Conservation (phyloP, 2,888 invertebrate genomes). For the Callyntrura guangdongensis region DNA sequence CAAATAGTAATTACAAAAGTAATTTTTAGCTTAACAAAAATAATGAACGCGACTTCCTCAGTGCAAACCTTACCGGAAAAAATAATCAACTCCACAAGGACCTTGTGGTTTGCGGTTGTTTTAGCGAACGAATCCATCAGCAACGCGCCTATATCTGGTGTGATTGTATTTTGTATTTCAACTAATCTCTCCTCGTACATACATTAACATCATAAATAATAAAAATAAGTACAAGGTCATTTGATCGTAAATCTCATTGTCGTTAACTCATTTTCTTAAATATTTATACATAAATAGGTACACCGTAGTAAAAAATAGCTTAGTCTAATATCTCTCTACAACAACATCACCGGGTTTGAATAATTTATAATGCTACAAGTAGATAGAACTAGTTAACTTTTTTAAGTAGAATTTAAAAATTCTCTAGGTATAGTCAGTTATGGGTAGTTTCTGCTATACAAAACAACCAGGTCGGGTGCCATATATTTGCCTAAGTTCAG, state of each 20-base stretch:
- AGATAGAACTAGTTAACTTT: conserved; percentile 6
- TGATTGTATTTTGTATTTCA: too few species aligned
- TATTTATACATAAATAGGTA: conserved; percentile 20
- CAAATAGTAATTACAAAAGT: not conserved
- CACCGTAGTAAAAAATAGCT: conserved; percentile 23
- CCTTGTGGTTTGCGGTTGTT: not conserved
- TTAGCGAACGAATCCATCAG: too few species aligned
- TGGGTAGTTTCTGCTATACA: conserved; percentile 48
- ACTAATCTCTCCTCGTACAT: too few species aligned
- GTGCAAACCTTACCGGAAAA: not conserved
- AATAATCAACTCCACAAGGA: not conserved
- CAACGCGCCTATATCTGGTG: too few species aligned
- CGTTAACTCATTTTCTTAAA: not conserved
- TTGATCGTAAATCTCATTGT: not conserved
- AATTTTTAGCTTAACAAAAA: conserved; percentile 43
- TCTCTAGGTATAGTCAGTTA: not conserved
- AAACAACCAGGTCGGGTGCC: conserved; percentile 90
- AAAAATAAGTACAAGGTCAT: not conserved
- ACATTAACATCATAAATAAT: too few species aligned
- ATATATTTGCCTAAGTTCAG: conserved; percentile 94
- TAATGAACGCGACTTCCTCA: too few species aligned
- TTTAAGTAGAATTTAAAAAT: conserved; percentile 25
- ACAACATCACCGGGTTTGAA: not conserved
- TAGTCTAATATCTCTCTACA: not conserved
- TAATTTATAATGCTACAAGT: conserved; percentile 34